Base-by-base conservation (phyloP, 2,888 invertebrate genomes). In the Panzeria rudis region DNA sequence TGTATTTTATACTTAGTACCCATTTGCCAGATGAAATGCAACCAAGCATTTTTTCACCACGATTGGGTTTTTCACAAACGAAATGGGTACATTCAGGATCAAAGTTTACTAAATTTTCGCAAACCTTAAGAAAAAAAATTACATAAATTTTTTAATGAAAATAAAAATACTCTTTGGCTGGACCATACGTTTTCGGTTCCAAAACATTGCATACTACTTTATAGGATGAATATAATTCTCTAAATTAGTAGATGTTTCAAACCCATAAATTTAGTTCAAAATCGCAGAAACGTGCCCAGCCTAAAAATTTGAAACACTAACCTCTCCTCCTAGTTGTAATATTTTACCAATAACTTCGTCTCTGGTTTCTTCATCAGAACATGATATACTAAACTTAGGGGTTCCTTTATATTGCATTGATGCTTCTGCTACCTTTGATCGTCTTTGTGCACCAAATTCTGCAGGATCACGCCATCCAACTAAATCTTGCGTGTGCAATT, bases 1-100 rank as follows among this genome's bases (percentile, higher is more conserved):
- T 92, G 89, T 97, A 98, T 0, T 95, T 94, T 1, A 95, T 94
- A 88, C 97, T 96, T n/a, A 98, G 92, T 13, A 98, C 94, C 98
- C 98, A 98, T 88, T 96, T 95, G 20, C 98, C 98, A 0, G 96
- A 94, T 0, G 98, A 98, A 83, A 98, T 95, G 81, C 96, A 95
- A 0, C 96, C 95, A 32, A 98, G 93, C 93, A 97, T 95, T 93
- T 98, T 98, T 93, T 98, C 98, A 90, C 97, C 98, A 80, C 97
- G 94, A 9, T 94, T 94, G 0, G 96, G 95, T 89, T 95, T 95
- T 59, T 95, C 94, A 87, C 97, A 96, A 38, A 98, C 93, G 25
- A 98, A 92, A 90, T 98, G 98, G 0, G 97, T 97, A 68, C 95
- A 94, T 0, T 92, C 91, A 0, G 94, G 92, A 89, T 97, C 95